Evolutionary conservation across 2,888 invertebrate species (phyloP), one percentile per base, ranked within the genome.

Genomic region (Microdon myrmicae): DNA sequence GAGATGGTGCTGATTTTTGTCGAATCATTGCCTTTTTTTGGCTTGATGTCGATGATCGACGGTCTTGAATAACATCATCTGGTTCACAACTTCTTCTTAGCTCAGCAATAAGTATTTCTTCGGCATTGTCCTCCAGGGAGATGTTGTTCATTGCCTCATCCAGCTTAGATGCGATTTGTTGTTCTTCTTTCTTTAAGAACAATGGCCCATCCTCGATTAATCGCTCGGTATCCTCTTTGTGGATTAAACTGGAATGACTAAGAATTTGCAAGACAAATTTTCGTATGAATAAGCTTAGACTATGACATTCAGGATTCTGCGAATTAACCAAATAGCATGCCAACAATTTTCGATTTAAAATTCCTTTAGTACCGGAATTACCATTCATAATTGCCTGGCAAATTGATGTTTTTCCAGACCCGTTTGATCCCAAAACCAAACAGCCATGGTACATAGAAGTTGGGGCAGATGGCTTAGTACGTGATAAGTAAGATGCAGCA

Each of bases 371-470:
- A 39, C 80, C 80, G 1, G 79, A 78, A 48, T 77, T 79, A 6
- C 80, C 80, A 68, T 79, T 78, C 72, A 80, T 73, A 20, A 80
- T 80, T 75, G 94, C 92, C 49, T 89, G 87, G 75, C 92, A 90
- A 31, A 96, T 83, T 14, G 96, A 93, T 3, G 96, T 95, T 77
- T 97, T 97, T 0, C 97, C 97, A 69, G 94, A 92, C 12, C 96
- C 97, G 0, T 96, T 92, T 1, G 94, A 94, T 68, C 93, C 94
- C 58, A 96, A 82, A 44, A 97, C 87, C 32, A 96, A 83, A 1
- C 94, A 92, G 0, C 96, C 96, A 71, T 92, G 91, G 49, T 80
- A 79, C 22, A 76, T 75, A 19, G 77, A 73, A 22, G 74, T 75
- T 8, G 75, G 74, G 8, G 74, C 73, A 16, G 75, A 76, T 7